Base-by-base conservation (phyloP, 2,888 invertebrate species). In the Spilosoma lubricipeda region DNA sequence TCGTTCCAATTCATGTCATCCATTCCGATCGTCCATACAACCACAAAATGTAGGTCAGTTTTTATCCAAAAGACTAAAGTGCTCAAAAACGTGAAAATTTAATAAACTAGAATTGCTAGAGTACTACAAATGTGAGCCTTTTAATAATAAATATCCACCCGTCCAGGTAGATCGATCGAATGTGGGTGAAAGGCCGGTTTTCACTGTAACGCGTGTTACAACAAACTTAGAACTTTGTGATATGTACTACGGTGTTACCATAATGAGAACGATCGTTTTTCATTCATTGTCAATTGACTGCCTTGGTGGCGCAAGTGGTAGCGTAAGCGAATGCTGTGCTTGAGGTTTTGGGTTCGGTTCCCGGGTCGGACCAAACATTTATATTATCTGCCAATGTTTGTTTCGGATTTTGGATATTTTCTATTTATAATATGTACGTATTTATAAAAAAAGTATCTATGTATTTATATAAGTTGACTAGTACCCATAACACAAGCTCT, bases 141-240 rank as follows among this genome's bases (percentile, higher is more conserved):
- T 74, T 82, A 77, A 84, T 84, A 82, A 80, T 84, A 77, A 80
- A 84, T 84, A 48, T 69, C 23, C 72, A 76, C 67, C 69, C 77
- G 75, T 73, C 74, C 76, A 72, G 71, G 67, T 71, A 36, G 64
- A 81, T 82, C 83, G 85, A 84, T 82, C 74, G 75, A 18, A 59
- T 74, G 77, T 70, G 69, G 77, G 68, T 75, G 52, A 66, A 76
- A 71, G 63, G n/a, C 63, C 48, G 64, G 59, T 75, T 63, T 79
- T 78, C 63, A 71, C 73, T 75, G 73, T 72, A 76, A 83, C 70
- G 73, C 73, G 23, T 33, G 42, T 66, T 52, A 59, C 56, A 36
- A 39, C 27, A 27, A 39, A 36, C 59, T 36, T 59, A 36, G 42
- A 42, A 48, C 9, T 13, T 63, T 36, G 27, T 45, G 4, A 27